Base-by-base conservation (phyloP, 2,113 vertebrate species). In the Terrapene triunguis region DNA sequence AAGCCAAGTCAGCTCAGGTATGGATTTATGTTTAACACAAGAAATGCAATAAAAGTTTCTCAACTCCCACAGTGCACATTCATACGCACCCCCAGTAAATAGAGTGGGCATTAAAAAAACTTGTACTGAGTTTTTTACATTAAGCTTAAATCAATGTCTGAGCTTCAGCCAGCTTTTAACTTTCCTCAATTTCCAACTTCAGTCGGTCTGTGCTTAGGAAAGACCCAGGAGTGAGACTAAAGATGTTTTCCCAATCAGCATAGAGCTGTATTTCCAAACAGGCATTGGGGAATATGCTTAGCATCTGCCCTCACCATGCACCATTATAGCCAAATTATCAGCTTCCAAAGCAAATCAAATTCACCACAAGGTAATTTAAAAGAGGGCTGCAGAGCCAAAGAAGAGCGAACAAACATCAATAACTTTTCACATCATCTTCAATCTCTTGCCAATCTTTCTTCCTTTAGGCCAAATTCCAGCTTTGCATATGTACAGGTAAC, bases 21-120 rank as follows among this genome's bases (percentile, higher is more conserved):
- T 2, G 53, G 62, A 95, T 93, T 86, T 72, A 59, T 21, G 22
- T 92, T 89, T 62, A 42, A 29, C 22, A 47, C 85, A 35, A 78
- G 94, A 82, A 93, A 85, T 0, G 10, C 32, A 95, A 93, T 50
- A 65, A 53, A 79, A 95, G 93, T 65, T 88, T 82, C 93, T 90
- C 92, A 57, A 88, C 92, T 55, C 96, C 94, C 90, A 95, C 96
- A 85, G 44, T 32, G 27, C 6, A 17, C 89, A 80, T 91, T 57
- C 81, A 80, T 24, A 51, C 2, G 32, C 25, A 14, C 25, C 74
- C 25, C 42, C 12, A 44, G 74, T 12, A 59, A 57, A 83, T 5
- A 6, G 69, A 0, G 96, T 93, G 87, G 97, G 96, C 93, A 94
- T 11, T 72, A 87, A 95, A 97, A 96, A 90, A 78, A 2, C 50